A percentile compares a stretch with the other conserved stretches of the same genome.
phyloP scores from a whole-genome alignment of 2,113 vertebrate genomes.

The Numenius arquata region DNA sequence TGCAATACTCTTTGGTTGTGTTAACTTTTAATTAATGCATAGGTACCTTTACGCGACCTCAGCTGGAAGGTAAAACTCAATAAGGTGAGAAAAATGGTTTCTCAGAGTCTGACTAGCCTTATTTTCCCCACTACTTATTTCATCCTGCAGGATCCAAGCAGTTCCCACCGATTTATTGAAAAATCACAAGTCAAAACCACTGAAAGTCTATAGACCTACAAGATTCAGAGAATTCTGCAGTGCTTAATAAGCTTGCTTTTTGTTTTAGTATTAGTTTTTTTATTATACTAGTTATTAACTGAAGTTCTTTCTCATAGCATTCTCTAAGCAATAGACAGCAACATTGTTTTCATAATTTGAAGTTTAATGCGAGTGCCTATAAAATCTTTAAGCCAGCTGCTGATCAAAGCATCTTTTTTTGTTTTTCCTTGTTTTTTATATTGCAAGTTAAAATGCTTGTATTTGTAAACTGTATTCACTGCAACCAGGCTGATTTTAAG shows the following conservation, averaged over 20 bases:
- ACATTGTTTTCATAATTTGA: not conserved
- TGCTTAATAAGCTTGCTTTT: not conserved
- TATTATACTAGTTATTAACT: not conserved
- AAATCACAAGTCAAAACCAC: not conserved
- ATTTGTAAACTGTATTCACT: constrained; percentile 34
- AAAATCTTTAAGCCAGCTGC: not conserved
- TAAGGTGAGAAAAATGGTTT: not conserved
- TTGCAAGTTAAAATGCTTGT: not conserved
- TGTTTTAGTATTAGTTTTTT: not conserved
- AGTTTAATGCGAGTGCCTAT: not conserved
- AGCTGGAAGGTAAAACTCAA: not conserved
- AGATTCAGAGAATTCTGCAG: not conserved
- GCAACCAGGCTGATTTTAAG: constrained; percentile 7
- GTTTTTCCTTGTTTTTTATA: not conserved
- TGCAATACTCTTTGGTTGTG: not conserved
- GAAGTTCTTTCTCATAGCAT: not conserved
- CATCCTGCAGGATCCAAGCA: not conserved
- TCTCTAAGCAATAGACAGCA: not conserved
- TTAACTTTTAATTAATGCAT: not conserved
- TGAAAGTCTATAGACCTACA: not conserved
- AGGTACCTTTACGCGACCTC: not conserved
- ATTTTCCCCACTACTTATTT: not conserved
- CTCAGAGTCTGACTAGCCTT: not conserved
- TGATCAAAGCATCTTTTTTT: not conserved
- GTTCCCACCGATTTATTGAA: not conserved